phyloP scores from a whole-genome alignment of 1,140 invertebrate genomes.

The Carposina sasakii region DNA sequence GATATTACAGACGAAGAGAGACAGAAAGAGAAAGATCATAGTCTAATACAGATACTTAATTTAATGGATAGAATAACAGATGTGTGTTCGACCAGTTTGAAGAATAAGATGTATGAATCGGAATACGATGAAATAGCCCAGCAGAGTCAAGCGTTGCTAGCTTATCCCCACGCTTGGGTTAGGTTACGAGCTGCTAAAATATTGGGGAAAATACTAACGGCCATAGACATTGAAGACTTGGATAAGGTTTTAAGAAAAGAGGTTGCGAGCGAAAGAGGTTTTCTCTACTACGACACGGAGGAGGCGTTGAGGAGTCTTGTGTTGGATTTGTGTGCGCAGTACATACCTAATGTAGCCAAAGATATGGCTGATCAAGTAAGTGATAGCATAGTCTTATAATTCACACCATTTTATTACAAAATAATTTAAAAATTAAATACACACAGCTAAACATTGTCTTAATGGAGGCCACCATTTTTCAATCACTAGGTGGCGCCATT shows the following conservation, averaged over 20 bases:
- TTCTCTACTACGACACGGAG: constrained; percentile 75
- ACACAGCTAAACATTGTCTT: no score
- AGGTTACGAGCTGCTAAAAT: constrained; percentile 83
- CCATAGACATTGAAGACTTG: constrained; percentile 76
- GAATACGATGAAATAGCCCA: constrained; percentile 77
- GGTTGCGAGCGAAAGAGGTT: constrained; percentile 68
- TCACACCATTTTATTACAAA: no score
- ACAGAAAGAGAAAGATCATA: constrained; percentile 71
- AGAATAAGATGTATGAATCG: constrained; percentile 48
- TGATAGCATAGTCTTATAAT: constrained; percentile 52
- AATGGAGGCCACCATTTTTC: no score
- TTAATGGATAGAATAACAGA: constrained; percentile 69
- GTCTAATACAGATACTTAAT: constrained; percentile 73
- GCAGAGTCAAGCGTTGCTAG: constrained; percentile 80
- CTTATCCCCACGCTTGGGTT: constrained; percentile 77
- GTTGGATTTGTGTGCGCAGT: constrained; percentile 82
- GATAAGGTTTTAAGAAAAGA: constrained; percentile 64
- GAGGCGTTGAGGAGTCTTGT: constrained; percentile 77
- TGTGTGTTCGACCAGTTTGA: constrained; percentile 62
- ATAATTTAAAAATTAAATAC: no score
- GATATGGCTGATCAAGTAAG: constrained; percentile 79
- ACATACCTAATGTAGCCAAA: constrained; percentile 75
- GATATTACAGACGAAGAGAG: constrained; percentile 59
- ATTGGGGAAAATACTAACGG: constrained; percentile 79
- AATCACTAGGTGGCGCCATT: no score